These are phyloP conservation scores for Teleiodes luculella DNA, from an alignment of 2,888 invertebrate genomes.

Conservation along the genomic window DNA sequence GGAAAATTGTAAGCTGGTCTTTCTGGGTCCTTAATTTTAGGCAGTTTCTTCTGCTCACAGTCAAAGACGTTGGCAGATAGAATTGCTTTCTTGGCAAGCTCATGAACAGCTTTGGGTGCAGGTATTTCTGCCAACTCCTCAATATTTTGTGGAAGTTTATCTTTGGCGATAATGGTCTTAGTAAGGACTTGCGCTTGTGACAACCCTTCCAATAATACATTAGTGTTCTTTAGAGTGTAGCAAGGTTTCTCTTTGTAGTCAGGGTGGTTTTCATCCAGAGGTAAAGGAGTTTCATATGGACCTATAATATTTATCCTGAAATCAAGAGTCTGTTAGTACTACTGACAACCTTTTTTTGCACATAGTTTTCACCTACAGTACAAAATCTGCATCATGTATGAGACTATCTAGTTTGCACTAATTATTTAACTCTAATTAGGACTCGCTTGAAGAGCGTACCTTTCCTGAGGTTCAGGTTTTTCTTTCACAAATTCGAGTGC, in stretches of 20 bases:
- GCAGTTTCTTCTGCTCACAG: slow-evolving; percentile 87
- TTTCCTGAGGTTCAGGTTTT: slow-evolving; percentile 48
- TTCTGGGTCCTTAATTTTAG: slow-evolving; percentile 83
- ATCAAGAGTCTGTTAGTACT: too few species aligned
- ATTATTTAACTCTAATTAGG: too few species aligned
- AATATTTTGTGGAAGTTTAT: slow-evolving; percentile 80
- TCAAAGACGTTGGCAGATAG: slow-evolving; percentile 84
- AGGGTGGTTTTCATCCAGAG: slow-evolving; percentile 80
- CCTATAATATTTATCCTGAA: slow-evolving; percentile 67
- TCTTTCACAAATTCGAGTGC: slow-evolving; percentile 78
- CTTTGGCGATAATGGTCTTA: slow-evolving; percentile 83
- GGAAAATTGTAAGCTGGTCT: slow-evolving; percentile 86
- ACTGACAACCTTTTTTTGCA: too few species aligned
- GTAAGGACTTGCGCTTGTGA: slow-evolving; percentile 89
- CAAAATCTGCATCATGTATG: too few species aligned
- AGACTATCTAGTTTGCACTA: too few species aligned
- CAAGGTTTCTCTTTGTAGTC: slow-evolving; percentile 82
- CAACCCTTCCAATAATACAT: slow-evolving; percentile 84
- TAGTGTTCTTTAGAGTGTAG: slow-evolving; percentile 78
- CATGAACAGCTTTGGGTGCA: slow-evolving; percentile 73
- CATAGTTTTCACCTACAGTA: too few species aligned
- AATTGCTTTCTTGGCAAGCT: slow-evolving; percentile 81
- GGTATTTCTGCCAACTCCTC: slow-evolving; percentile 71
- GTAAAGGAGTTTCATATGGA: slow-evolving; percentile 51
- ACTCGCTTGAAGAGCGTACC: slow-evolving; percentile 38